Evolutionary conservation across 2,797 vertebrate species (phyloP).

Genomic region (Rhynchotus rufescens): DNA sequence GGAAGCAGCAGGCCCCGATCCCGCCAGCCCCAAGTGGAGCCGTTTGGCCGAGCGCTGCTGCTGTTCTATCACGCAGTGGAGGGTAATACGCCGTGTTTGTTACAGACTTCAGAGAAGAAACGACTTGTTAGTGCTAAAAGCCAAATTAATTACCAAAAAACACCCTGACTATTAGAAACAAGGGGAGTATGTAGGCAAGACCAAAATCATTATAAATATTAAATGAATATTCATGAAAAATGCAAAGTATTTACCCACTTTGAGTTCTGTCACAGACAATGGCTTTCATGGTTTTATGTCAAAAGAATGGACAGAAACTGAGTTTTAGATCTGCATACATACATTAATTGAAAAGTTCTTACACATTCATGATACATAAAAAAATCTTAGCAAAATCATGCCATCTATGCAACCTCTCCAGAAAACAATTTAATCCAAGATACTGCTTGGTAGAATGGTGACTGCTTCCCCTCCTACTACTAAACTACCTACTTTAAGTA

Average conservation of each 20-base stretch:
- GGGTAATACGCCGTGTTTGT: not conserved
- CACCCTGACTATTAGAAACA: not conserved
- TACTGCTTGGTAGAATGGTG: not conserved
- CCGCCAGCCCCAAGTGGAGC: not conserved
- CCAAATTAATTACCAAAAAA: conserved; percentile 34
- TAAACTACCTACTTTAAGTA: not conserved
- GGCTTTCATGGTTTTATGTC: not conserved
- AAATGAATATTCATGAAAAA: conserved; percentile 47
- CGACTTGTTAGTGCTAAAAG: conserved; percentile 1
- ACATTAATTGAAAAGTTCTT: not conserved
- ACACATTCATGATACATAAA: not conserved
- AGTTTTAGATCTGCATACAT: not conserved
- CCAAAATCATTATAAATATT: conserved; percentile 50
- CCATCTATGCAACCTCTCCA: not conserved
- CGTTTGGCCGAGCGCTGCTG: not conserved
- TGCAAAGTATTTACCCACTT: not conserved
- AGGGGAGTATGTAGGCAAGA: not conserved
- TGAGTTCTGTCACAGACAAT: not conserved
- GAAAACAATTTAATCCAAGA: not conserved
- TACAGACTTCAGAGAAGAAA: not conserved
- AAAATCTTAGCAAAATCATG: not conserved
- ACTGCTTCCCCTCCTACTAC: not conserved
- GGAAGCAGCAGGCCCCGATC: conserved; percentile 8
- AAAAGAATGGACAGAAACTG: conserved; percentile 21
- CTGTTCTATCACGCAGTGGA: not conserved